Evolutionary conservation across 2,797 vertebrate genomes (phyloP).

Genomic region (Labeo calbasu): DNA sequence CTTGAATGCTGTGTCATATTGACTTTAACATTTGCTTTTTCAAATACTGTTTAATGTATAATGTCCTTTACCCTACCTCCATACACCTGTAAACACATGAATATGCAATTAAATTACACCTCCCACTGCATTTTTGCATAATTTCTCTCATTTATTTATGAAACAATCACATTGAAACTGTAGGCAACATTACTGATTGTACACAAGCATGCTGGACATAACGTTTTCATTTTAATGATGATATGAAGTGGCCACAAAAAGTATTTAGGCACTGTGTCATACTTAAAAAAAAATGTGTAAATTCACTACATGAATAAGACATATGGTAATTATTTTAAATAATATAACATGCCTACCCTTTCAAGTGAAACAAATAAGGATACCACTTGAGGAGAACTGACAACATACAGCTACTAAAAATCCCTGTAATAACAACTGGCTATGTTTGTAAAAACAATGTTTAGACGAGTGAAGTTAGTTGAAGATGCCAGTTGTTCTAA

Average conservation of each 20-base stretch:
- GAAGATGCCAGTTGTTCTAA: neutral
- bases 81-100: neutral
- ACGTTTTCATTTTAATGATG: neutral
- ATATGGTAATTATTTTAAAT: neutral
- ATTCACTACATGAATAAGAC: neutral
- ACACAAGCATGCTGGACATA: neutral
- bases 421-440: neutral
- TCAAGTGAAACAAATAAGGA: neutral
- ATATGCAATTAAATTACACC: neutral
- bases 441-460: neutral
- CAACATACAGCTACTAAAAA: neutral
- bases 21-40: neutral
- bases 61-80: neutral
- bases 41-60: neutral
- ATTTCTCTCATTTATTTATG: neutral
- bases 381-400: neutral
- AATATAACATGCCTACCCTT: neutral
- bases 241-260: neutral
- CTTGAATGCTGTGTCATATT: neutral
- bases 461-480: neutral
- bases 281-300: neutral
- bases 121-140: neutral
- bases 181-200: neutral
- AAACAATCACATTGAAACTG: neutral
- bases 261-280: neutral